Evolutionary conservation across 2,888 invertebrate species (phyloP).

Genomic region (Cabera pusaria): DNA sequence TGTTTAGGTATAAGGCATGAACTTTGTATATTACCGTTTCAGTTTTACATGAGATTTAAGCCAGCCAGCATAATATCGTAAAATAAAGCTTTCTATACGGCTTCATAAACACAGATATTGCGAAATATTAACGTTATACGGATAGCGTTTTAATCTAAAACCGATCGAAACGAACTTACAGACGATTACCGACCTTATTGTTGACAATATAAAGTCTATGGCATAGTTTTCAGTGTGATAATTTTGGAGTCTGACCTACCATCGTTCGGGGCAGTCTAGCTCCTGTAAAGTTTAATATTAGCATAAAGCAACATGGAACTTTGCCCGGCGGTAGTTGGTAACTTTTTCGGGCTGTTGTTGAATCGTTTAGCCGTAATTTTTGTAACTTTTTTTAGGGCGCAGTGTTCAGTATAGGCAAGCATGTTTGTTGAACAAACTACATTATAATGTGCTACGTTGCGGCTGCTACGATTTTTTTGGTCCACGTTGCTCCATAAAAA

Average conservation of each 20-base stretch:
- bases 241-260: conserved; percentile 20
- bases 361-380: conserved; percentile 18
- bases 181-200: neutral
- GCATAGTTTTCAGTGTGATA: conserved; percentile 5
- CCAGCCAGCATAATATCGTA: no score
- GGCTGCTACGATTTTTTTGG: no score
- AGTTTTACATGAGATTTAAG: no score
- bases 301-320: conserved; percentile 24
- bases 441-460: no score
- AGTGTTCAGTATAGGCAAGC: neutral
- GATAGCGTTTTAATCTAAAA: conserved; percentile 19
- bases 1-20: no score
- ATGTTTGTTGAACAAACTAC: no score
- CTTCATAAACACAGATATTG: conserved; percentile 8
- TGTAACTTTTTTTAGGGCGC: conserved; percentile 10
- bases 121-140: conserved; percentile 11
- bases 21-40: no score
- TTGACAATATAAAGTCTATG: neutral
- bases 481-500: no score
- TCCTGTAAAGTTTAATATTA: conserved; percentile 21
- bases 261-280: conserved; percentile 19
- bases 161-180: conserved; percentile 11
- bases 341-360: conserved; percentile 20
- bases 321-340: conserved; percentile 11
- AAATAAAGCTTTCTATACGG: conserved; percentile 4